These are phyloP conservation scores for Drosophila heteroneura DNA, from an alignment of 2,888 invertebrate genomes.

Conservation along the genomic window DNA sequence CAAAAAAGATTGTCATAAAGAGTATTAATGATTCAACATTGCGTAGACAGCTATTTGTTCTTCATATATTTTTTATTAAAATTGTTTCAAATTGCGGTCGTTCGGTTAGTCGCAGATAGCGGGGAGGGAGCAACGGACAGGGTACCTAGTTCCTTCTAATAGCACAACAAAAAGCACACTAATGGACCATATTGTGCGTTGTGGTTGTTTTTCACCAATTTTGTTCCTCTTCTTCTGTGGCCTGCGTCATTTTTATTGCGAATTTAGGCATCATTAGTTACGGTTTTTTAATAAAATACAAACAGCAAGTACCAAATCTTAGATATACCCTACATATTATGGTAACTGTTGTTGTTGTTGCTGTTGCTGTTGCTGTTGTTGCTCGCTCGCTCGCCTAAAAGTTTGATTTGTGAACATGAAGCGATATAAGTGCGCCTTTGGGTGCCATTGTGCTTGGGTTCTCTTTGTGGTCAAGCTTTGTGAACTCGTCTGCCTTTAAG, in stretches of 20 bases:
- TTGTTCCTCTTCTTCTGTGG: slow-evolving; percentile 7
- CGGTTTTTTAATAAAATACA: slow-evolving; percentile 80
- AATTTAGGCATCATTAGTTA: slow-evolving; percentile 82
- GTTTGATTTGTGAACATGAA: slow-evolving; percentile 76
- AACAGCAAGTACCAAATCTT: slow-evolving; percentile 63
- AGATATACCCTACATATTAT: slow-evolving; percentile 31
- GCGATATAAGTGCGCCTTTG: slow-evolving; percentile 75
- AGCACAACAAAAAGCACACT: slow-evolving; percentile 72
- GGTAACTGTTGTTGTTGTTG: neutral
- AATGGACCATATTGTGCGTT: slow-evolving; percentile 81
- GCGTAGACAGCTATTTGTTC: slow-evolving; percentile 13
- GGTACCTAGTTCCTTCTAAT: slow-evolving; percentile 61
- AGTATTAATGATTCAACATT: neutral
- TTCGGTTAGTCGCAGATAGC: slow-evolving; percentile 12
- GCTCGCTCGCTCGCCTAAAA: slow-evolving; percentile 35
- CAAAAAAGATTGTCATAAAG: neutral
- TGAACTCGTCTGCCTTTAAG: slow-evolving; percentile 46
- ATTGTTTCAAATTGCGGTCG: slow-evolving; percentile 78
- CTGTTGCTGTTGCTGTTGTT: slow-evolving; percentile 7
- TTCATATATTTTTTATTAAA: slow-evolving; percentile 72
- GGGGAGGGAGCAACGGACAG: neutral
- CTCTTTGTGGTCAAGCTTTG: slow-evolving; percentile 74
- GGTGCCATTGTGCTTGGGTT: slow-evolving; percentile 70
- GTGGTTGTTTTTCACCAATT: slow-evolving; percentile 30
- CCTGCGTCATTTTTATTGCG: slow-evolving; percentile 75